phyloP scores from a whole-genome alignment of 1,140 invertebrate species.

The Bursaphelenchus mucronatus region DNA sequence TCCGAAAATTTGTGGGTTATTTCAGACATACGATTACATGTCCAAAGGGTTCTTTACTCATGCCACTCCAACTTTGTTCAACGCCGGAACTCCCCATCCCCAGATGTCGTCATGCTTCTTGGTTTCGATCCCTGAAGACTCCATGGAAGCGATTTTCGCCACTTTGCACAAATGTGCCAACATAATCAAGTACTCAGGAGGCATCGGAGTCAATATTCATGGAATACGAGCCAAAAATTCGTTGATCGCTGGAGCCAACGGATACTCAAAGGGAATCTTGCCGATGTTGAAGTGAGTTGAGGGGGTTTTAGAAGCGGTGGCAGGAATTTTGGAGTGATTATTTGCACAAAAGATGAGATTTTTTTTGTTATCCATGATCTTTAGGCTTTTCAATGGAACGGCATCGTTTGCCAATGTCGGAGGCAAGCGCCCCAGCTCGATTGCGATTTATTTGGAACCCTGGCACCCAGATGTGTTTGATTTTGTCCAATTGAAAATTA shows the following conservation, averaged over 20 bases:
- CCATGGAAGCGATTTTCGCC: slow-evolving; percentile 96
- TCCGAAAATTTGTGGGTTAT: slow-evolving; percentile 8
- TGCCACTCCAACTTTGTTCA: slow-evolving; percentile 92
- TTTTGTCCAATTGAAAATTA: slow-evolving; percentile 87
- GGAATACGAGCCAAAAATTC: slow-evolving; percentile 86
- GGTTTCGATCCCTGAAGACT: slow-evolving; percentile 88
- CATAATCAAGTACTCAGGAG: slow-evolving; percentile 93
- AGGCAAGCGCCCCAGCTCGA: slow-evolving; percentile 95
- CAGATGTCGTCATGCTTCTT: slow-evolving; percentile 94
- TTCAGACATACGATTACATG: slow-evolving; percentile 82
- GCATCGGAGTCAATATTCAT: slow-evolving; percentile 93
- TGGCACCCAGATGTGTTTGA: slow-evolving; percentile 98
- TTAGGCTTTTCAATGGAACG: slow-evolving; percentile 86
- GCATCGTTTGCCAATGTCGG: slow-evolving; percentile 96
- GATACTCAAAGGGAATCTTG: slow-evolving; percentile 89
- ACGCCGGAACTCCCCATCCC: slow-evolving; percentile 82
- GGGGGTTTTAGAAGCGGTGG: too few species aligned
- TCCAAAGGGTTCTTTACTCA: slow-evolving; percentile 96
- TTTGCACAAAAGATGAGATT: too few species aligned
- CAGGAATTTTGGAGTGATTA: too few species aligned
- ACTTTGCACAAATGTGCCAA: slow-evolving; percentile 83
- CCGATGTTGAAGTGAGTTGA: slow-evolving; percentile 73
- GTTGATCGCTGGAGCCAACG: slow-evolving; percentile 88
- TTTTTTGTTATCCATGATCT: not conserved
- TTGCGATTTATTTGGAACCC: slow-evolving; percentile 95